A percentile compares a stretch with the other conserved stretches of the same genome.
These are phyloP conservation scores for Paratrypauchen microcephalus DNA, from an alignment of 2,797 vertebrate species.

Conservation along the genomic window DNA sequence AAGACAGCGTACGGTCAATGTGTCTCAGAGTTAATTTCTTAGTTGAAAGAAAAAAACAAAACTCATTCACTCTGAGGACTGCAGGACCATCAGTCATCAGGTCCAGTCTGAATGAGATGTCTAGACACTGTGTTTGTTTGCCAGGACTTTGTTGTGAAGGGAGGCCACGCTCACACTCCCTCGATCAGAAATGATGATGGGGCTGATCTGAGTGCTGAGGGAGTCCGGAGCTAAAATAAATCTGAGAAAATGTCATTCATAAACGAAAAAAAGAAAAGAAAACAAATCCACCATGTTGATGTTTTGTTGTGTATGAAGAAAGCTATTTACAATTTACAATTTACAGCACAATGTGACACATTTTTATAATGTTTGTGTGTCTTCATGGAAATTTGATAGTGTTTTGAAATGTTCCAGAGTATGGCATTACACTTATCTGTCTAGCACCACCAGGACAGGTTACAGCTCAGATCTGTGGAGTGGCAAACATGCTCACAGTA, in stretches of 20 bases:
- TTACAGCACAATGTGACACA: no score
- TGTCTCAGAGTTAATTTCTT: slow-evolving; percentile 50
- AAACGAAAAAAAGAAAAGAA: background rate
- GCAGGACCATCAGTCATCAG: slow-evolving; percentile 67
- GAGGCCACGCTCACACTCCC: slow-evolving; percentile 49
- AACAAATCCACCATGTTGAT: background rate
- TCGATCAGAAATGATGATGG: slow-evolving; percentile 52
- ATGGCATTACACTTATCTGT: no score
- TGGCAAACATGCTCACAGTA: no score
- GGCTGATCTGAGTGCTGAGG: slow-evolving; percentile 29
- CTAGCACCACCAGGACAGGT: no score
- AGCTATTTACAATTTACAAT: background rate
- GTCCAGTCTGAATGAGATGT: slow-evolving; percentile 73
- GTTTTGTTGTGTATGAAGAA: background rate
- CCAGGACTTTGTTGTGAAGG: slow-evolving; percentile 39
- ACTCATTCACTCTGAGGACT: slow-evolving; percentile 57
- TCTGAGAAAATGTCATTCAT: background rate
- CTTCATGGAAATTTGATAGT: no score
- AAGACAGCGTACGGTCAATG: slow-evolving; percentile 51
- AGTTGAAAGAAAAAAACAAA: slow-evolving; percentile 25
- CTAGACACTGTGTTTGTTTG: slow-evolving; percentile 67
- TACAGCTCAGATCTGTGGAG: no score
- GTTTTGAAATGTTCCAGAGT: no score
- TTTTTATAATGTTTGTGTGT: no score
- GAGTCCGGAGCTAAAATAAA: slow-evolving; percentile 12